Percentiles rank a stretch among this genome's conserved stretches.
phyloP scores from a whole-genome alignment of 2,797 vertebrate genomes.

The Sebastes alutus region DNA sequence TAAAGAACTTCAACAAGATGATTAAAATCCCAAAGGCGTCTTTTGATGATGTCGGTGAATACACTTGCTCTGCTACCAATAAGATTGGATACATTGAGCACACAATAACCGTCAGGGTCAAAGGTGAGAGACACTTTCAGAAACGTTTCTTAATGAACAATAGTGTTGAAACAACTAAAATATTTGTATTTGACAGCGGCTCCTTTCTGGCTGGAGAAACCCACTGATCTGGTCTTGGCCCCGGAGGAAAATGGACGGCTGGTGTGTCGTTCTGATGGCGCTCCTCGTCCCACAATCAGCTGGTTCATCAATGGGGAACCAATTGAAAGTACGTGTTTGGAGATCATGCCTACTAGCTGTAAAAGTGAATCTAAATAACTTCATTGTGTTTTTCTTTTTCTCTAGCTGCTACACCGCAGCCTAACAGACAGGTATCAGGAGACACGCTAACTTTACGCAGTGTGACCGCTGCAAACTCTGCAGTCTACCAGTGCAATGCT shows the following conservation, averaged over 20 bases:
- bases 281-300: conserved; percentile 90
- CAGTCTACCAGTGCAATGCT: conserved; percentile 96
- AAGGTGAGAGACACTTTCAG: conserved; percentile 82
- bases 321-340: conserved; percentile 84
- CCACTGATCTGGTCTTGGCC: conserved; percentile 90
- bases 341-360: not conserved
- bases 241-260: conserved; percentile 92
- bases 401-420: conserved; percentile 85
- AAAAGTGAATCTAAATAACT: not conserved
- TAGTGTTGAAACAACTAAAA: not conserved
- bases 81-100: conserved; percentile 91
- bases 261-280: conserved; percentile 91
- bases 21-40: conserved; percentile 90
- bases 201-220: conserved; percentile 96
- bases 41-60: conserved; percentile 92
- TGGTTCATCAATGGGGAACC: conserved; percentile 96
- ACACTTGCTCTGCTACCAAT: conserved; percentile 92
- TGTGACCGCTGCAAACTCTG: conserved; percentile 90
- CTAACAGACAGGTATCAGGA: conserved; percentile 89
- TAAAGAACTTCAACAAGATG: conserved; percentile 95
- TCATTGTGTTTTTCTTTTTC: not conserved
- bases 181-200: conserved; percentile 80
- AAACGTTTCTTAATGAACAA: not conserved
- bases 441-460: conserved; percentile 90
- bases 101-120: conserved; percentile 92